Conservation (phyloP, 2,113 vertebrate genomes). For the Rutilus rutilus region DNA sequence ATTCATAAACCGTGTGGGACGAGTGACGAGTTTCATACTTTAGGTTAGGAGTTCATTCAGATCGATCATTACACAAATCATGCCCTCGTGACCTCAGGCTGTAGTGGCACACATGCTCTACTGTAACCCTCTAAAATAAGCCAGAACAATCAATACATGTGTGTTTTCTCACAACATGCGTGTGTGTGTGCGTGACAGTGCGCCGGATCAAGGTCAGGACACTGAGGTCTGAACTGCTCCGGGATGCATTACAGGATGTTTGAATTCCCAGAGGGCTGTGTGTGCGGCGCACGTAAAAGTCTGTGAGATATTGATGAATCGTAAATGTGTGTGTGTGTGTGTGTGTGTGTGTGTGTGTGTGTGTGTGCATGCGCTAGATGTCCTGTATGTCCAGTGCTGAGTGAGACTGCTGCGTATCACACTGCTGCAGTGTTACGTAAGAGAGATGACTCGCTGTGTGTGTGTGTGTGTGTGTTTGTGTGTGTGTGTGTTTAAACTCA, state of each 20-base stretch:
- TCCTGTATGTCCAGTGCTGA: not conserved
- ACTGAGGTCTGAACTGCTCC: not conserved
- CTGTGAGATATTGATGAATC: not conserved
- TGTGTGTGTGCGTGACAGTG: not conserved
- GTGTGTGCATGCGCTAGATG: no score
- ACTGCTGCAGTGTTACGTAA: slow-evolving; percentile 63
- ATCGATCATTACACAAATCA: not conserved
- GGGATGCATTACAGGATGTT: slow-evolving; percentile 6
- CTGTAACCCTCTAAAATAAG: not conserved
- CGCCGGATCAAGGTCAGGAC: slow-evolving; percentile 1
- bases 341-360: no score
- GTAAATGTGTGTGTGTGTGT: not conserved
- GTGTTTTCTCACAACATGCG: not conserved
- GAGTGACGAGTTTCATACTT: not conserved
- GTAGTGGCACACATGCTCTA: not conserved
- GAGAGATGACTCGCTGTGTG: slow-evolving; percentile 39
- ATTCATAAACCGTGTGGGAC: not conserved
- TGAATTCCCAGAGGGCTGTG: slow-evolving; percentile 9
- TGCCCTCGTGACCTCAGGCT: not conserved
- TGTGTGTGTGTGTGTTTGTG: slow-evolving; percentile 49
- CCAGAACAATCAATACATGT: not conserved
- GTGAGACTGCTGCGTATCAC: slow-evolving; percentile 4
- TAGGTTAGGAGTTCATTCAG: not conserved
- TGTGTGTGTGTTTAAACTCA: slow-evolving; percentile 42
- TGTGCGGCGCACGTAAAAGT: not conserved